Base-by-base conservation (phyloP, 2,888 invertebrate genomes). In the Amorpha juglandis region DNA sequence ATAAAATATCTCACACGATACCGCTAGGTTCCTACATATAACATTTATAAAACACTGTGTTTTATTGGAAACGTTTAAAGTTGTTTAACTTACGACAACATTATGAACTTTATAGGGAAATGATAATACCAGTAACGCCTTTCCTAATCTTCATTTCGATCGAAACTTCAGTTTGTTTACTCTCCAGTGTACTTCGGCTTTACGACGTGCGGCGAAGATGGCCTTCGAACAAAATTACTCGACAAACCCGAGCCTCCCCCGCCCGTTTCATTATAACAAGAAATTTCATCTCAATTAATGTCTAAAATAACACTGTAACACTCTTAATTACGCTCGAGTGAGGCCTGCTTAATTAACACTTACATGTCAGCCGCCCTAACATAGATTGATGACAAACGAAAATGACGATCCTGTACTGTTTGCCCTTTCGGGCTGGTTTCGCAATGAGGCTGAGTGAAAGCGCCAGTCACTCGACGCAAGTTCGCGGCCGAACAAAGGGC, bases 311-410 rank as follows among this genome's bases (percentile, higher is more conserved):
- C 92, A 92, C 79, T 88, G 90, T 91, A 89, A 92, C 88, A 92
- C 91, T 92, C 93, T 92, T 92, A 92, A 92, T 92, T 92, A 92
- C 89, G 88, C 87, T 87, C 87, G 91, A 91, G 92, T 91, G 90
- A 87, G 92, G 91, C 85, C 87, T 91, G 90, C 91, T 92, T 92
- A 92, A 93, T 93, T 93, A 93, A 92, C 92, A 93, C 92, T 92
- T 92, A 89, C 92, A 91, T 92, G 92, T 92, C 92, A 91, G 89
- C 84, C 82, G 79, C 82, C 83, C 87, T 92, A 92, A 93, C 92
- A 90, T 91, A 92, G 93, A 93, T 93, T 93, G 93, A 93, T 93
- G 92, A 92, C 92, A 92, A 89, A 90, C 88, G 90, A 91, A 90
- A 91, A 91, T 93, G 93, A 92, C 92, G 92, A 90, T 86, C 85